Percentiles rank a stretch among this genome's conserved stretches.
These are phyloP conservation scores for Tigriopus japonicus DNA, from an alignment of 1,140 invertebrate genomes.

Conservation along the genomic window DNA sequence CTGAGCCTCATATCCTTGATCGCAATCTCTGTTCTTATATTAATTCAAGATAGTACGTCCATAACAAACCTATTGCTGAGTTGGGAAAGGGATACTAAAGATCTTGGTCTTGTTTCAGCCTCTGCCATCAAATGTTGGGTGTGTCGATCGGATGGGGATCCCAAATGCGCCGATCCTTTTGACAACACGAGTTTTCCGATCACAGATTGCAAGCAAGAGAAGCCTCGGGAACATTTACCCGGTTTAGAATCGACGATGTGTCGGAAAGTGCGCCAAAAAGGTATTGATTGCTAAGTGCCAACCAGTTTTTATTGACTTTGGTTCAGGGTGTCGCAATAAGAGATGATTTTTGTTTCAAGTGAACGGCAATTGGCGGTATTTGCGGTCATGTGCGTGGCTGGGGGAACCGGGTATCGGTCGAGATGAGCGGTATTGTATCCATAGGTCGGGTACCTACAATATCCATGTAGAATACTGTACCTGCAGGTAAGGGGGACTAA, in stretches of 20 bases:
- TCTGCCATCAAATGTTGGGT: constrained; percentile 71
- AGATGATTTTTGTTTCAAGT: constrained; percentile 36
- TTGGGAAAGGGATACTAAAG: constrained; percentile 15
- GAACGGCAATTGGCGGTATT: constrained; percentile 72
- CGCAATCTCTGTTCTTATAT: no score
- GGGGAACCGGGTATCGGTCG: constrained; percentile 72
- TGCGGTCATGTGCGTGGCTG: constrained; percentile 66
- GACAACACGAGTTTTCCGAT: constrained; percentile 72
- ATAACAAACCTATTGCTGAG: no score
- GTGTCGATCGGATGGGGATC: constrained; percentile 67
- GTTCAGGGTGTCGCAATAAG: not conserved
- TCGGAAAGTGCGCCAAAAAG: constrained; percentile 78
- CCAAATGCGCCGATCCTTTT: constrained; percentile 78
- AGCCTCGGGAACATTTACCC: constrained; percentile 41
- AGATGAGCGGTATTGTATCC: constrained; percentile 72
- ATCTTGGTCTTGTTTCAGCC: constrained; percentile 31
- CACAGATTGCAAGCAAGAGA: constrained; percentile 53
- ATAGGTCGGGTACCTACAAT: constrained; percentile 75
- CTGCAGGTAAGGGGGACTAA: constrained; percentile 43
- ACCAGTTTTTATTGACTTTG: not conserved
- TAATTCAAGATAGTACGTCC: no score
- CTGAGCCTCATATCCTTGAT: no score
- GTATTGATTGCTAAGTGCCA: constrained; percentile 33
- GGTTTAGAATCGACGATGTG: constrained; percentile 62
- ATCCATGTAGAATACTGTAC: constrained; percentile 85